phyloP scores from a whole-genome alignment of 2,888 invertebrate genomes.

The Prosopocoilus inquinatus region DNA sequence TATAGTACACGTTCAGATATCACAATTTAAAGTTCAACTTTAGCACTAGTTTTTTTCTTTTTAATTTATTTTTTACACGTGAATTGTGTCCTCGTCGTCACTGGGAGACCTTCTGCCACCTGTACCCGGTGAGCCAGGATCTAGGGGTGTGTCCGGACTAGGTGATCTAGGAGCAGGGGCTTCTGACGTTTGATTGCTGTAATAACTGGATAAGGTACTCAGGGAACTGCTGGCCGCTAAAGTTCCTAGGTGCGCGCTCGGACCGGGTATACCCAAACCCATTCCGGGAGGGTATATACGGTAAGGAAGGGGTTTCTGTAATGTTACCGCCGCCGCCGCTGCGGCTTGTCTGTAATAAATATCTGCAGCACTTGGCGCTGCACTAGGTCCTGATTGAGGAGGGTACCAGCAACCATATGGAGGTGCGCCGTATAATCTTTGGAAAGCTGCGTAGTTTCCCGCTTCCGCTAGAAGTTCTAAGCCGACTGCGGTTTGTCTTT shows the following conservation, averaged over 20 bases:
- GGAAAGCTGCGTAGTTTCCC: slow-evolving; percentile 98
- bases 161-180: slow-evolving; percentile 52
- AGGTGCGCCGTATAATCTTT: slow-evolving; percentile 81
- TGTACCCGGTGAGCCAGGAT: slow-evolving; percentile 61
- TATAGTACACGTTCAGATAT: slow-evolving; percentile 45
- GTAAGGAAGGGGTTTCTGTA: slow-evolving; percentile 88
- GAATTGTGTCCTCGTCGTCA: slow-evolving; percentile 64
- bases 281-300: slow-evolving; percentile 56
- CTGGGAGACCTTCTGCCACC: slow-evolving; percentile 50
- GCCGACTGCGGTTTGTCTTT: slow-evolving; percentile 97
- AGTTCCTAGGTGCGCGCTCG: slow-evolving; percentile 65
- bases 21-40: slow-evolving; percentile 36
- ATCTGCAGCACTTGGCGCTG: slow-evolving; percentile 69
- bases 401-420: slow-evolving; percentile 68
- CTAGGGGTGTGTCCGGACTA: slow-evolving; percentile 57
- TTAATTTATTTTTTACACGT: slow-evolving; percentile 58
- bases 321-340: slow-evolving; percentile 66
- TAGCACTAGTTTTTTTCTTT: slow-evolving; percentile 17
- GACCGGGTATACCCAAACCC: slow-evolving; percentile 64
- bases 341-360: slow-evolving; percentile 82
- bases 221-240: slow-evolving; percentile 68
- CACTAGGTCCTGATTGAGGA: slow-evolving; percentile 57
- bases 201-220: slow-evolving; percentile 57
- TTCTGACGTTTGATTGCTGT: slow-evolving; percentile 56
- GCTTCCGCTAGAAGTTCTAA: slow-evolving; percentile 95